Conservation (phyloP, 2,113 vertebrate genomes). For the Tor tambroides region DNA sequence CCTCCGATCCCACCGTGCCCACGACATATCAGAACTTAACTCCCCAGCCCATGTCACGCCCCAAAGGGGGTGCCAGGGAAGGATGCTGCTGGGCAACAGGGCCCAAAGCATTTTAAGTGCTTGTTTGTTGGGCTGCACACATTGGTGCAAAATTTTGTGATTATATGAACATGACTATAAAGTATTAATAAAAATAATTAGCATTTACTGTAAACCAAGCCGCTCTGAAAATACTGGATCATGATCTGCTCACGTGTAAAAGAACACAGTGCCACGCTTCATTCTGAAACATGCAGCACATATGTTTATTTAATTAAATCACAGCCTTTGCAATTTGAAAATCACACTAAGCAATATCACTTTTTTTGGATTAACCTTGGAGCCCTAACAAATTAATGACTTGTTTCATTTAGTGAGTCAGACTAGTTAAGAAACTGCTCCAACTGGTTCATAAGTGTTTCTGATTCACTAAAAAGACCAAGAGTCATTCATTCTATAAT, state of each 20-base stretch:
- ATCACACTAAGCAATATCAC: neutral
- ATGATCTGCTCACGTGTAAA: neutral
- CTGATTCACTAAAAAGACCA: neutral
- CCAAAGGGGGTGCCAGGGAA: no score
- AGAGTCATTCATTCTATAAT: no score
- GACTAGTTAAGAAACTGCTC: neutral
- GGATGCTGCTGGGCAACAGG: no score
- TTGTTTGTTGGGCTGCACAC: no score
- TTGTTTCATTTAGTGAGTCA: neutral
- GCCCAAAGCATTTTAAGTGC: no score
- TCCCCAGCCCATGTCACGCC: no score
- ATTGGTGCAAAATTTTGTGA: no score
- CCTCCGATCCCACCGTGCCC: no score
- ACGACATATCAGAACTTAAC: no score
- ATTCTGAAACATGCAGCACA: no score
- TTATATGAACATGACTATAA: no score
- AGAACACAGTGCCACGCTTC: neutral
- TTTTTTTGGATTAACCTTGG: neutral
- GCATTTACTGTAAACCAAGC: neutral
- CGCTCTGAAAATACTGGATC: neutral
- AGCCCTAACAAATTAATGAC: neutral
- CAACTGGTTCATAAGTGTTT: neutral
- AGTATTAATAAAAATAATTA: no score
- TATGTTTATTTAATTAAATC: neutral
- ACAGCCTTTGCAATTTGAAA: neutral